These are phyloP conservation scores for Psammodynastes pulverulentus DNA, from an alignment of 2,113 vertebrate species.

Conservation along the genomic window DNA sequence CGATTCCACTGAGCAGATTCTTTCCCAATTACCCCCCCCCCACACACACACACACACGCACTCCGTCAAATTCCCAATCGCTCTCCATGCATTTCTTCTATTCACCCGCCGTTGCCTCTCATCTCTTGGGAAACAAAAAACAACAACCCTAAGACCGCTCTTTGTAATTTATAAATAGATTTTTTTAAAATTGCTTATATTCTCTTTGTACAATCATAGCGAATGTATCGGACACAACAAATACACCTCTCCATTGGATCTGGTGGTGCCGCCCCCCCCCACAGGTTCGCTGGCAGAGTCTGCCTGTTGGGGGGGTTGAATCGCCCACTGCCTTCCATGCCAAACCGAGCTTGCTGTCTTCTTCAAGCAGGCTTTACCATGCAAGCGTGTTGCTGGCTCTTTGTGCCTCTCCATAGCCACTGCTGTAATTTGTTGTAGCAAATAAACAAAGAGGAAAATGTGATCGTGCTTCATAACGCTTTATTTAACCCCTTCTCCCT, in stretches of 20 bases:
- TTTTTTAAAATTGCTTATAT: not conserved
- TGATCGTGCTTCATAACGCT: not conserved
- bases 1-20: not conserved
- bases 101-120: not conserved
- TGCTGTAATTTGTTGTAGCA: not conserved
- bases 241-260: not conserved
- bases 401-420: not conserved
- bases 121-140: not conserved
- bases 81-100: not conserved
- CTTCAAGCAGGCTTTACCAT: not conserved
- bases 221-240: not conserved
- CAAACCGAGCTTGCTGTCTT: not conserved
- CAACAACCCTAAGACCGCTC: not conserved
- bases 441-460: slow-evolving; percentile 21
- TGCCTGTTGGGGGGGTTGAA: not conserved
- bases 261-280: not conserved
- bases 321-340: slow-evolving; percentile 6
- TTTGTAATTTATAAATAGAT: slow-evolving; percentile 12
- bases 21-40: no score
- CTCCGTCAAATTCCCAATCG: not conserved
- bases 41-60: not conserved
- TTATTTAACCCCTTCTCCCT: not conserved
- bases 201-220: not conserved
- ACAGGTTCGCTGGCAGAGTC: not conserved
- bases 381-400: not conserved